Conservation (phyloP, 2,888 invertebrate genomes). For the Drosophila ochracea region DNA sequence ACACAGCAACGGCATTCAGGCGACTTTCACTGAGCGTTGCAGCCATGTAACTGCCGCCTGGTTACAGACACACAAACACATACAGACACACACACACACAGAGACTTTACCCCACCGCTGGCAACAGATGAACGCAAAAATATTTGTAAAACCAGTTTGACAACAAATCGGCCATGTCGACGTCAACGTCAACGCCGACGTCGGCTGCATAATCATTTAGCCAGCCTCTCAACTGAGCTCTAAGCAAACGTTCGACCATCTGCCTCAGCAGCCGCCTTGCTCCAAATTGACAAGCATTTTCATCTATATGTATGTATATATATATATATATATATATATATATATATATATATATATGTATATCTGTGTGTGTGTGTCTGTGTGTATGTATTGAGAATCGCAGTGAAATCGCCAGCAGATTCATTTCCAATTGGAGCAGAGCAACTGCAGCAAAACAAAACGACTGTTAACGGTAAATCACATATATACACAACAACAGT, state of each 20-base stretch:
- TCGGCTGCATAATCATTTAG: conserved; percentile 70
- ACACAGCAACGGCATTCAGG: conserved; percentile 61
- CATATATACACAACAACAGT: conserved; percentile 39
- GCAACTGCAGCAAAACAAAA: conserved; percentile 45
- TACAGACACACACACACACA: background rate
- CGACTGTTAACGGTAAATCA: conserved; percentile 74
- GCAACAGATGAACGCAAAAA: conserved; percentile 76
- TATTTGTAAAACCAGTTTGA: conserved; percentile 81
- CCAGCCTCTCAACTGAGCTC: conserved; percentile 28
- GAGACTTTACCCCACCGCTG: conserved; percentile 18
- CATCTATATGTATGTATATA: conserved; percentile 40
- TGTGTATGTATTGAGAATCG: conserved; percentile 59
- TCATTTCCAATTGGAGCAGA: conserved; percentile 66
- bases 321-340: conserved; percentile 21
- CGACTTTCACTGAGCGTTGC: conserved; percentile 77
- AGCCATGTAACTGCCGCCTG: conserved; percentile 68
- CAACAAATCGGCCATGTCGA: conserved; percentile 77
- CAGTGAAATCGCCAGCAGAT: conserved; percentile 75
- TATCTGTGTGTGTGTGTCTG: conserved; percentile 9
- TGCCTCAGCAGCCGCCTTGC: conserved; percentile 61
- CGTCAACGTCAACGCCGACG: conserved; percentile 37
- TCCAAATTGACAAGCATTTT: conserved; percentile 65
- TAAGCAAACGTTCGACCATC: conserved; percentile 57
- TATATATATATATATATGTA: conserved; percentile 9
- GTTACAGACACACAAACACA: conserved; percentile 9